These are phyloP conservation scores for Athetis lepigone DNA, from an alignment of 2,888 invertebrate species.

Conservation along the genomic window DNA sequence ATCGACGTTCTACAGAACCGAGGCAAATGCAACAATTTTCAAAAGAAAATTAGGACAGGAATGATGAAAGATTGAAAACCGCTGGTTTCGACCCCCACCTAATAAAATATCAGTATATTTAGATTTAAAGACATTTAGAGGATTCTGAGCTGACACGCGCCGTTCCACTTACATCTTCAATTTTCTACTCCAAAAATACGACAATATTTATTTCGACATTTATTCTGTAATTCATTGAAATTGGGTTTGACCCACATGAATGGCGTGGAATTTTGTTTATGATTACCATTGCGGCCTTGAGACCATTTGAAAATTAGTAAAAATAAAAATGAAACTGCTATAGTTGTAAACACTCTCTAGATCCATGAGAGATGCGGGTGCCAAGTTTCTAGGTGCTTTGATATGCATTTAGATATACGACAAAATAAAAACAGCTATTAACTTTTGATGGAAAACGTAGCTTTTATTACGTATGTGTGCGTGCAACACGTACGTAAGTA, in stretches of 20 bases:
- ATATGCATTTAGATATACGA: slow-evolving; percentile 51
- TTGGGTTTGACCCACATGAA: slow-evolving; percentile 44
- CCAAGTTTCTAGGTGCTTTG: slow-evolving; percentile 54
- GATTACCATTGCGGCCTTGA: slow-evolving; percentile 44
- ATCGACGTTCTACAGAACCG: no score
- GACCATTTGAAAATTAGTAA: slow-evolving; percentile 51
- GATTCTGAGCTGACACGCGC: slow-evolving; percentile 2
- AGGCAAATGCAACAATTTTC: no score
- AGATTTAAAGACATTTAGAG: slow-evolving; percentile 1
- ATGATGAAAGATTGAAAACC: not conserved
- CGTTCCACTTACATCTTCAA: not conserved
- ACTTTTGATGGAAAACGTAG: slow-evolving; percentile 36
- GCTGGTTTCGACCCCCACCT: not conserved
- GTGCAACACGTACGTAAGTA: slow-evolving; percentile 10
- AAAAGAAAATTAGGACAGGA: not conserved
- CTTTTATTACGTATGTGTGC: slow-evolving; percentile 15
- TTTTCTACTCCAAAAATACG: not conserved
- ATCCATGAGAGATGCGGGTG: slow-evolving; percentile 39
- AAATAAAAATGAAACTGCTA: slow-evolving; percentile 52
- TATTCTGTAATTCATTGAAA: slow-evolving; percentile 28
- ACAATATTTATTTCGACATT: not conserved
- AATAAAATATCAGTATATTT: slow-evolving; percentile 3
- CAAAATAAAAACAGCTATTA: slow-evolving; percentile 50
- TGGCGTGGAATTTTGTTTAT: slow-evolving; percentile 45
- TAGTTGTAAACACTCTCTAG: slow-evolving; percentile 50